Conservation (phyloP, 1,140 invertebrate genomes). For the Procambarus virginalis region DNA sequence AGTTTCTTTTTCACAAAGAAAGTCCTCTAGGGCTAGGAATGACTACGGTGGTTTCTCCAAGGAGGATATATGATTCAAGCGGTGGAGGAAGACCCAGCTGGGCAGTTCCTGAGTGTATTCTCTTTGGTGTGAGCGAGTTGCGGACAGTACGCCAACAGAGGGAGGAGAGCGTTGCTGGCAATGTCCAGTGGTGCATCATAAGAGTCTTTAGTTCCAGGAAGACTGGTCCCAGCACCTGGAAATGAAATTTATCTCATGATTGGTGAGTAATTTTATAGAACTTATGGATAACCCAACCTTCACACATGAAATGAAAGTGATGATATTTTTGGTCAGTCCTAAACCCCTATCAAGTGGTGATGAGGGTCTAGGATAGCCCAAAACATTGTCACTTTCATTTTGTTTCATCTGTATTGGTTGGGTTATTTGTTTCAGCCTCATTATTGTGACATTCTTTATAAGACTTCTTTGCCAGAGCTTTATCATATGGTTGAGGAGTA, state of each 20-base stretch:
- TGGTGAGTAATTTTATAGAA: too few relatives aligned
- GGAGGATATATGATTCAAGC: slow-evolving; percentile 42
- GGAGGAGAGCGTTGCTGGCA: slow-evolving; percentile 35
- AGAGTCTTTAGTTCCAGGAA: slow-evolving; percentile 56
- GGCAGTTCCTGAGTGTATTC: slow-evolving; percentile 42
- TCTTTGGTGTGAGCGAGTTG: slow-evolving; percentile 50
- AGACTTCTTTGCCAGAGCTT: neutral
- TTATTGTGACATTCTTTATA: neutral
- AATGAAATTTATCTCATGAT: neutral
- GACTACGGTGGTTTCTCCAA: slow-evolving; percentile 27
- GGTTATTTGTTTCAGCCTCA: too few relatives aligned
- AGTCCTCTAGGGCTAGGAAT: slow-evolving; percentile 6
- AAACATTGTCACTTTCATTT: too few relatives aligned
- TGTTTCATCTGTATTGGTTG: too few relatives aligned
- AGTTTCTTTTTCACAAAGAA: neutral
- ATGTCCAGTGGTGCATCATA: slow-evolving; percentile 58
- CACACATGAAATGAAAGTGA: neutral
- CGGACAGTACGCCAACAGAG: slow-evolving; percentile 48
- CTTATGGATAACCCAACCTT: neutral
- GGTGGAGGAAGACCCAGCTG: slow-evolving; percentile 43
- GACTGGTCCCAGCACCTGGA: slow-evolving; percentile 43
- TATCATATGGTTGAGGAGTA: too few relatives aligned
- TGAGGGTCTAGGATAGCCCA: too few relatives aligned
- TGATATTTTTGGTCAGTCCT: neutral
- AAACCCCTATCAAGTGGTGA: too few relatives aligned